Evolutionary conservation across 2,113 vertebrate genomes (phyloP), one percentile per base, ranked within the genome.

Genomic region (Sitta europaea): DNA sequence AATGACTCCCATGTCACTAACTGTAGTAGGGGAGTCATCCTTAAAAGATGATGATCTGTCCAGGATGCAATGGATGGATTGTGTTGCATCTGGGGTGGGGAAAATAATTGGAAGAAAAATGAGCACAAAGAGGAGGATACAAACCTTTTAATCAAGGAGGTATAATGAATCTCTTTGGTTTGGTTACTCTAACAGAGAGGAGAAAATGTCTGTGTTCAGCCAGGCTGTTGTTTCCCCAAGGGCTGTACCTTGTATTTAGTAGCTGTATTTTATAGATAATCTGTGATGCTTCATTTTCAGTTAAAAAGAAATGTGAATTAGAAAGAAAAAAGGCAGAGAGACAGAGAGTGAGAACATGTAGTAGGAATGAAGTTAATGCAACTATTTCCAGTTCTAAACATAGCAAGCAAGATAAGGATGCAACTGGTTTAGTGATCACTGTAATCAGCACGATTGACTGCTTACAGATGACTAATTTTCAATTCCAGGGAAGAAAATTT

Each of bases 381-480:
- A 95, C 74, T 35, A 93, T 76, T 93, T 90, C 38, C 59, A 12
- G 28, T 88, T 77, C 81, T 86, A 51, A 92, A 65, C 59, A 53
- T 24, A 83, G 9, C 47, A 75, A 79, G 50, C 22, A 78, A 92
- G 40, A 51, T 31, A n/a, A 94, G 71, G 84, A 90, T 79, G 71
- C 0, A 4, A 24, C 62, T 94, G 70, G 53, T 86, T 91, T 96
- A 90, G 78, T 76, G 77, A 95, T 95, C 77, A n/a, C 45, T 90
- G 71, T 92, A 96, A 96, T 96, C 87, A 91, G 55, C 74, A 86
- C 5, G 11, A 93, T 43, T 90, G 81, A 79, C 70, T 93, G 81
- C 84, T 94, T 91, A 90, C 67, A 92, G 84, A 87, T 70, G 78
- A 82, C 70, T 95, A 94, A 93, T 96, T 95, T 93, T 62, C 75